Evolutionary conservation across 2,888 invertebrate species (phyloP).

Genomic region (Apamea monoglypha): DNA sequence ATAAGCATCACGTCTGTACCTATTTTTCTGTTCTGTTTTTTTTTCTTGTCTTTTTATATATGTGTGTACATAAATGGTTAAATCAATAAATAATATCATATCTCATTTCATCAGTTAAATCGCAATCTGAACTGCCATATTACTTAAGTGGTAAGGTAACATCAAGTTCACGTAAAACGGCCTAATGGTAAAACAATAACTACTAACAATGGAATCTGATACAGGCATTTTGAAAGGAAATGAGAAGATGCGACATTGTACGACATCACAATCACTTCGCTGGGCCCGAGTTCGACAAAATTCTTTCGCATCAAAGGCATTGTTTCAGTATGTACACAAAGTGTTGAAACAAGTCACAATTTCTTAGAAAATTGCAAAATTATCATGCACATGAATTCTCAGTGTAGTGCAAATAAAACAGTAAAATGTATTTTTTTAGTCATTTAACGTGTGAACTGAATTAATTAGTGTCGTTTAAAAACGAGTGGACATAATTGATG

Average conservation of each 20-base stretch:
- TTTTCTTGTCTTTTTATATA: too few species aligned
- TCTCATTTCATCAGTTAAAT: conserved; percentile 5
- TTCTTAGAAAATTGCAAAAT: conserved; percentile 48
- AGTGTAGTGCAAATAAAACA: conserved; percentile 45
- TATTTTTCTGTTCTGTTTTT: too few species aligned
- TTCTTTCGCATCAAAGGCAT: conserved; percentile 41
- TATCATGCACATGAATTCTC: conserved; percentile 27
- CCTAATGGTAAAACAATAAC: background rate
- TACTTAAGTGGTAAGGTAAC: background rate
- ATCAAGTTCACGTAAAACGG: background rate
- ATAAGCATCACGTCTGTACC: too few species aligned
- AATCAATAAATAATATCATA: background rate
- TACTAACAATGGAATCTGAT: conserved; percentile 14
- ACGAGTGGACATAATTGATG: conserved; percentile 69
- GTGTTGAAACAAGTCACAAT: conserved; percentile 30
- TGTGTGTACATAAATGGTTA: too few species aligned
- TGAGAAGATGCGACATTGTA: conserved; percentile 23
- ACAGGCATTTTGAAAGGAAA: conserved; percentile 21
- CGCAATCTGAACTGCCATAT: background rate
- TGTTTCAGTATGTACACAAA: conserved; percentile 50
- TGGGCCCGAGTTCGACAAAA: conserved; percentile 25
- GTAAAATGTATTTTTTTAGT: conserved; percentile 48
- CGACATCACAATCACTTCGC: conserved; percentile 23
- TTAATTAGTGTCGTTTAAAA: conserved; percentile 72
- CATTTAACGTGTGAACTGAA: conserved; percentile 73